Percentiles rank a stretch among this genome's conserved stretches.
These are phyloP conservation scores for Rhyacichthys aspro DNA, from an alignment of 2,797 vertebrate species.

Conservation along the genomic window DNA sequence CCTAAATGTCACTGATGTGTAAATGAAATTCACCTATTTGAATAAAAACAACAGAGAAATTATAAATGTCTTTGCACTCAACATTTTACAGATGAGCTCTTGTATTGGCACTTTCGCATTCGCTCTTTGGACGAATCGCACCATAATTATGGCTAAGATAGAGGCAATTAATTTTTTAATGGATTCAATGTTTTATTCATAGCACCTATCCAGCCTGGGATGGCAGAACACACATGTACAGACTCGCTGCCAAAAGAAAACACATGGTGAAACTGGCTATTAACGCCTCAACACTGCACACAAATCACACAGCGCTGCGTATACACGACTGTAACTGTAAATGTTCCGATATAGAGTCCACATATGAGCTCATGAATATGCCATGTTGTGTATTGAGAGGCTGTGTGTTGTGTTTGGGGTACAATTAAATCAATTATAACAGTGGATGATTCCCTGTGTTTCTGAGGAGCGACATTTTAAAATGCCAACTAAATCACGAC, in stretches of 20 bases:
- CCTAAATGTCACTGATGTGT: slow-evolving; percentile 11
- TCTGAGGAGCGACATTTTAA: not conserved
- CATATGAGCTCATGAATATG: slow-evolving; percentile 29
- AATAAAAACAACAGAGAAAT: not conserved
- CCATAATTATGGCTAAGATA: slow-evolving; percentile 81
- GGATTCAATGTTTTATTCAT: slow-evolving; percentile 84
- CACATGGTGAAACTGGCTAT: slow-evolving; percentile 45
- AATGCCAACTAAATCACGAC: not conserved
- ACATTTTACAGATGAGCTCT: slow-evolving; percentile 16
- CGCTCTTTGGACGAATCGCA: slow-evolving; percentile 62
- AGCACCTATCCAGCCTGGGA: slow-evolving; percentile 63
- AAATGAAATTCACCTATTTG: not conserved
- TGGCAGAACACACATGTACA: slow-evolving; percentile 47
- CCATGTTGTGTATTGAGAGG: not conserved
- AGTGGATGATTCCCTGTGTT: not conserved
- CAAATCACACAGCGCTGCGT: slow-evolving; percentile 16
- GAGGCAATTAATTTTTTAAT: slow-evolving; percentile 82
- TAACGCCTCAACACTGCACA: slow-evolving; percentile 36
- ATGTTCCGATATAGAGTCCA: slow-evolving; percentile 5
- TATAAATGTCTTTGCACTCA: slow-evolving; percentile 2
- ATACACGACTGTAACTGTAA: slow-evolving; percentile 7
- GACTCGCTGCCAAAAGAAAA: slow-evolving; percentile 45
- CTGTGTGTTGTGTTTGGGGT: not conserved
- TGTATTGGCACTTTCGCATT: slow-evolving; percentile 24
- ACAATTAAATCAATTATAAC: not conserved